These are phyloP conservation scores for Eupithecia subfuscata DNA, from an alignment of 2,888 invertebrate genomes.

Conservation along the genomic window DNA sequence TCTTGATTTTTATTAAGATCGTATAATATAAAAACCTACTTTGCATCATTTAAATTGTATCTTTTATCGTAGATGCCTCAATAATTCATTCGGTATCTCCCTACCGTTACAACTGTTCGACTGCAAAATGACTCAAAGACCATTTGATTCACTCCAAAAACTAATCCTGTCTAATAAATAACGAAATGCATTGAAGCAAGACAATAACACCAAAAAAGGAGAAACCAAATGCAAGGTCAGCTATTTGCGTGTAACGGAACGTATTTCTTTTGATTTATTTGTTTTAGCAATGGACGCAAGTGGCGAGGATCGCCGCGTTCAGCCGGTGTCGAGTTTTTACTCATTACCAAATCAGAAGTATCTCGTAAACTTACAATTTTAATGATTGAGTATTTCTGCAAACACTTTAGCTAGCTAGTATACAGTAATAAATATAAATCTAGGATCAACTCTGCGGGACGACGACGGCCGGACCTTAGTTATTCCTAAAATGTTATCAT, in stretches of 20 bases:
- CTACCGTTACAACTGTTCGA: not conserved
- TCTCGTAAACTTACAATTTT: slow-evolving; percentile 11
- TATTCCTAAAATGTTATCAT: not conserved
- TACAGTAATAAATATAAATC: not conserved
- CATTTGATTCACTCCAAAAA: not conserved
- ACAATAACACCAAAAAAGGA: slow-evolving; percentile 19
- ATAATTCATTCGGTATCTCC: not conserved
- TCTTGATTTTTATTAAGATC: not conserved
- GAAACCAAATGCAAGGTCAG: slow-evolving; percentile 22
- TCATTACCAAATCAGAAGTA: slow-evolving; percentile 13
- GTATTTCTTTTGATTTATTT: slow-evolving; percentile 22
- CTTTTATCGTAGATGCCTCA: not conserved
- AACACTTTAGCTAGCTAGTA: not conserved
- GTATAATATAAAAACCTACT: not conserved
- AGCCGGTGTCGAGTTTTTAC: slow-evolving; percentile 16
- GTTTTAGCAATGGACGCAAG: slow-evolving; percentile 16
- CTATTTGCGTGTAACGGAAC: slow-evolving; percentile 25
- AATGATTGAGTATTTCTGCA: not conserved
- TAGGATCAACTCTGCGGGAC: not conserved
- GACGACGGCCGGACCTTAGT: not conserved
- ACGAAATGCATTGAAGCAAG: slow-evolving; percentile 5
- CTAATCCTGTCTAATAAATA: slow-evolving; percentile 7
- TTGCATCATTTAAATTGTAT: not conserved
- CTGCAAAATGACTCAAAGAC: not conserved
- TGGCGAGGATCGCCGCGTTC: slow-evolving; percentile 14